These are phyloP conservation scores for Cinara cedri DNA, from an alignment of 2,888 invertebrate species.

Conservation along the genomic window DNA sequence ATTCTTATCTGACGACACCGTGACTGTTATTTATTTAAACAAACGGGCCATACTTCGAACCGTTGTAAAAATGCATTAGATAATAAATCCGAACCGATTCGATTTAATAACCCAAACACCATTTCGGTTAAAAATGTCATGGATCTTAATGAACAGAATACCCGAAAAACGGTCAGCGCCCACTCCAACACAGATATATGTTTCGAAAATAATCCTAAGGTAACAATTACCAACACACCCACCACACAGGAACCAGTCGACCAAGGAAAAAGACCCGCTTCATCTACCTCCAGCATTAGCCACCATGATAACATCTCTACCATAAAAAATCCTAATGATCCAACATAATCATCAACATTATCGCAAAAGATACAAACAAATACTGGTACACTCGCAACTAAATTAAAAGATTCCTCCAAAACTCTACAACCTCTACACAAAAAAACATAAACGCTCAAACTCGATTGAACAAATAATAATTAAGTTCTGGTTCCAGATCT, in stretches of 20 bases:
- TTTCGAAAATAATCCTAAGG: background rate
- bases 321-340: background rate
- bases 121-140: too few relatives aligned
- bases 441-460: constrained; percentile 15
- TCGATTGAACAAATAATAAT: constrained; percentile 3
- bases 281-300: background rate
- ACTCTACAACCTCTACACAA: background rate
- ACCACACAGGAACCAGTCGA: background rate
- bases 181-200: background rate
- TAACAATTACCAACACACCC: background rate
- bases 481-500: background rate
- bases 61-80: background rate
- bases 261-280: background rate
- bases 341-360: background rate
- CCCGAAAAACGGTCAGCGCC: background rate
- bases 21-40: constrained; percentile 13
- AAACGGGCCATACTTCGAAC: background rate
- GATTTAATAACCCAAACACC: too few relatives aligned
- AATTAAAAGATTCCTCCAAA: background rate
- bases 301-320: background rate
- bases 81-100: constrained; percentile 12
- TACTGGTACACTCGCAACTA: background rate
- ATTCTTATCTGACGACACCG: constrained; percentile 8
- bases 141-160: too few relatives aligned
- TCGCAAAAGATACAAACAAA: background rate